Base-by-base conservation (phyloP, 2,113 vertebrate genomes). In the Forbesichthys papilliferus region DNA sequence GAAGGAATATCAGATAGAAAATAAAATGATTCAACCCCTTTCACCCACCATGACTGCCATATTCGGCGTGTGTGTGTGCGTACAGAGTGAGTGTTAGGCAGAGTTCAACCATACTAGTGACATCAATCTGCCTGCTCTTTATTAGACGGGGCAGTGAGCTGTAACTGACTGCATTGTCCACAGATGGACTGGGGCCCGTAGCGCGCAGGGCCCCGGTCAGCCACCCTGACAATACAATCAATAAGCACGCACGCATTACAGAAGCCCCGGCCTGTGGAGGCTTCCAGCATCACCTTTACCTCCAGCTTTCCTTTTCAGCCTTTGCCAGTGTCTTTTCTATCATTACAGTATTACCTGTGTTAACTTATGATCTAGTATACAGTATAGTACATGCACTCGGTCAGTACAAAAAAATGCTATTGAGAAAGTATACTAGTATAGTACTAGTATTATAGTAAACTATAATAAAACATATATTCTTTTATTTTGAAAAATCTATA, bases 141-240 rank as follows among this genome's bases (percentile, higher is more conserved):
- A 93, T 93, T 93, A 93, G 92, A 87, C 78, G 76, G 87, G 79
- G 91, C 91, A 90, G 85, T 90, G 91, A 93, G 91, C 88, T 92
- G 92, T 91, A 90, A 93, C 93, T 91, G 92, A 93, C 89, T 92
- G 88, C 89, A 92, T 90, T 93, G 92, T 93, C 91, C 90, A 92
- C 90, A 92, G 92, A 93, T 93, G 92, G 88, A 93, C 91, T 88
- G 89, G 86, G 88, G 85, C 87, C 88, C 87, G 73, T 49, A 81
- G 87, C 86, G 83, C 85, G 79, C 82, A 59, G 85, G 88, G 77
- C 88, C 86, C 90, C 77, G 88, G 85, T 88, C 85, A 88, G 84
- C 88, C 90, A 78, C 83, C 86, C 88, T 91, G 90, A 92, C 91
- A 91, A 90, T 92, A 92, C 88, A 90, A 92, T 92, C 92, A 92